phyloP scores from a whole-genome alignment of 1,140 invertebrate genomes.

The Leptoteleia sp. region DNA sequence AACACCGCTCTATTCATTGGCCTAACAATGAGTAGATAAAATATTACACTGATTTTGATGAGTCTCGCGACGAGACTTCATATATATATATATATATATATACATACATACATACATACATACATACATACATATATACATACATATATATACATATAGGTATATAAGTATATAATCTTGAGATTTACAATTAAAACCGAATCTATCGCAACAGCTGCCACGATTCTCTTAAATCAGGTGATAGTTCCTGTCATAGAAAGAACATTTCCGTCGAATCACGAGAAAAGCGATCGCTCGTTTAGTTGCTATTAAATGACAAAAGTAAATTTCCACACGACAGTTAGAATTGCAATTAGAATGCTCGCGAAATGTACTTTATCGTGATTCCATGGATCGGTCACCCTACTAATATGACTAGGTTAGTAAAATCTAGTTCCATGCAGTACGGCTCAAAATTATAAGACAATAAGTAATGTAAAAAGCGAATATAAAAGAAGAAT shows the following conservation, averaged over 20 bases:
- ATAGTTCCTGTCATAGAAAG: constrained; percentile 56
- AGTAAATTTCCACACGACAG: too few species aligned
- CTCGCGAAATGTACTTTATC: neutral
- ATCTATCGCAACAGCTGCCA: constrained; percentile 61
- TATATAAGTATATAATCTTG: constrained; percentile 37
- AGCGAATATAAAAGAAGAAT: constrained; percentile 71
- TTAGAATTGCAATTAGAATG: too few species aligned
- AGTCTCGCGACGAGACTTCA: constrained; percentile 19
- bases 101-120: too few species aligned
- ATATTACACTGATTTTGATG: constrained; percentile 67
- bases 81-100: constrained; percentile 27
- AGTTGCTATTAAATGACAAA: too few species aligned
- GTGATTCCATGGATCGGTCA: constrained; percentile 60
- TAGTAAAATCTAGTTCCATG: constrained; percentile 72
- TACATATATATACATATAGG: constrained; percentile 3
- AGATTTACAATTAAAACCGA: constrained; percentile 43
- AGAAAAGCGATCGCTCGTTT: neutral
- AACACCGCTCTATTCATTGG: too few species aligned
- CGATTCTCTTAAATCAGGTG: constrained; percentile 51
- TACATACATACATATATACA: too few species aligned
- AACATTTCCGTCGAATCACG: constrained; percentile 28
- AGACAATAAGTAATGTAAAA: constrained; percentile 68
- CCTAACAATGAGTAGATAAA: too few species aligned
- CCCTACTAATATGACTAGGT: constrained; percentile 76
- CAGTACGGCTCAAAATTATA: constrained; percentile 64